phyloP scores from a whole-genome alignment of 2,113 vertebrate species.

The Indicator maculatus region DNA sequence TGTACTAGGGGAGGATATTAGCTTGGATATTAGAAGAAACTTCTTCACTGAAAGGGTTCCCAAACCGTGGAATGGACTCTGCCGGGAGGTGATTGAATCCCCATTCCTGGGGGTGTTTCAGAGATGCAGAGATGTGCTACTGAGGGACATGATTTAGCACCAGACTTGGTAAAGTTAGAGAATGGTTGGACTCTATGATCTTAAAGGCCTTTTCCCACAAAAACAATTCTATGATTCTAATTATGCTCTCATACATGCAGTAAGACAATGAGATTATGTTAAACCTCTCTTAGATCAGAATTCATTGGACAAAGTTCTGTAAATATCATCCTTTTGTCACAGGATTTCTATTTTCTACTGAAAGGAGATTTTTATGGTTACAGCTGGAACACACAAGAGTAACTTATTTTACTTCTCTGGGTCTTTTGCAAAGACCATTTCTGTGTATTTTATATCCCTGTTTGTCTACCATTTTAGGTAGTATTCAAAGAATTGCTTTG shows the following conservation, averaged over 20 bases:
- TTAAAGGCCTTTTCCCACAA: no score
- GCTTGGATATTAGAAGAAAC: no score
- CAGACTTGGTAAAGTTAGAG: no score
- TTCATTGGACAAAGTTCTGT: neutral
- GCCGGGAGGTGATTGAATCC: no score
- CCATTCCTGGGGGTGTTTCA: no score
- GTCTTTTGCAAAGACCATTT: neutral
- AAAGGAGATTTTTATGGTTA: neutral
- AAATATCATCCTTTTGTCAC: neutral
- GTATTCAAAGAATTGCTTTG: neutral
- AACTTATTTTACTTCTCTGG: neutral
- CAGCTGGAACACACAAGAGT: neutral
- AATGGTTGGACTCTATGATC: no score
- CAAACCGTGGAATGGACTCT: no score
- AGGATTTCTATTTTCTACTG: neutral
- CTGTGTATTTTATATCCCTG: neutral
- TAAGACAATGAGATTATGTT: neutral
- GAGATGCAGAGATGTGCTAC: no score
- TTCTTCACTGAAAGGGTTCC: no score
- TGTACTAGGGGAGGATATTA: no score
- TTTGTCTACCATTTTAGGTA: neutral
- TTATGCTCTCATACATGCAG: neutral
- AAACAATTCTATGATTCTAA: neutral
- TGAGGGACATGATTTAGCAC: no score
- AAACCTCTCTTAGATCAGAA: neutral